phyloP scores from a whole-genome alignment of 1,140 invertebrate genomes.

The Heliconius hermathena region DNA sequence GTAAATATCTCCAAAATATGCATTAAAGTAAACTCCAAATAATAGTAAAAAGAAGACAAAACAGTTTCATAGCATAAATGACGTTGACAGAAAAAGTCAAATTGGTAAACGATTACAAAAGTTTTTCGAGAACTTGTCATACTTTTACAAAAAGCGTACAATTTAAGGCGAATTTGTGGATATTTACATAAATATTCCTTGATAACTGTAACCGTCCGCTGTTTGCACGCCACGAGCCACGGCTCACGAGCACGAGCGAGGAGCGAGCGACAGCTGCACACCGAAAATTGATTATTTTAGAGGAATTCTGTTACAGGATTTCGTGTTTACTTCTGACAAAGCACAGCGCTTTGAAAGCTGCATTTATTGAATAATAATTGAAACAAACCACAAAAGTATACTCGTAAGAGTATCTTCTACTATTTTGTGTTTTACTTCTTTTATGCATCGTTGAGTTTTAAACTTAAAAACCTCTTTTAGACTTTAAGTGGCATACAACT shows the following conservation, averaged over 20 bases:
- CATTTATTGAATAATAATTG: slow-evolving; percentile 1
- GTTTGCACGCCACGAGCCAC: slow-evolving; percentile 29
- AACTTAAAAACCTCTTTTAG: too few relatives aligned
- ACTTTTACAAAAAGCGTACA: slow-evolving; percentile 24
- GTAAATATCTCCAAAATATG: neutral
- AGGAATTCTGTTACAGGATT: neutral
- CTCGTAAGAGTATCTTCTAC: too few relatives aligned
- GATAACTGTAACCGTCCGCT: slow-evolving; percentile 31
- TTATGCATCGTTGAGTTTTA: too few relatives aligned
- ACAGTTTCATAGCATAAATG: neutral
- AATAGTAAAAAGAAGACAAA: neutral
- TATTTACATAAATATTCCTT: slow-evolving; percentile 47
- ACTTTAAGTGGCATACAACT: neutral
- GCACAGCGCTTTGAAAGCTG: neutral
- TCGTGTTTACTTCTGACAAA: neutral
- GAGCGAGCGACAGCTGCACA: slow-evolving; percentile 26
- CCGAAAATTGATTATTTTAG: slow-evolving; percentile 28
- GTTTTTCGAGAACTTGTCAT: slow-evolving; percentile 17
- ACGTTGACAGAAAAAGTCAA: neutral
- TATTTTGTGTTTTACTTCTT: neutral
- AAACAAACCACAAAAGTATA: neutral
- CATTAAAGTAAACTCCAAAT: neutral
- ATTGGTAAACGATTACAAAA: slow-evolving; percentile 24
- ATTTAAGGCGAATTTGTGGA: slow-evolving; percentile 25
- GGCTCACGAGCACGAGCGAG: too few relatives aligned